Evolutionary conservation across 2,797 vertebrate species (phyloP).

Genomic region (Poliocrania exsul): DNA sequence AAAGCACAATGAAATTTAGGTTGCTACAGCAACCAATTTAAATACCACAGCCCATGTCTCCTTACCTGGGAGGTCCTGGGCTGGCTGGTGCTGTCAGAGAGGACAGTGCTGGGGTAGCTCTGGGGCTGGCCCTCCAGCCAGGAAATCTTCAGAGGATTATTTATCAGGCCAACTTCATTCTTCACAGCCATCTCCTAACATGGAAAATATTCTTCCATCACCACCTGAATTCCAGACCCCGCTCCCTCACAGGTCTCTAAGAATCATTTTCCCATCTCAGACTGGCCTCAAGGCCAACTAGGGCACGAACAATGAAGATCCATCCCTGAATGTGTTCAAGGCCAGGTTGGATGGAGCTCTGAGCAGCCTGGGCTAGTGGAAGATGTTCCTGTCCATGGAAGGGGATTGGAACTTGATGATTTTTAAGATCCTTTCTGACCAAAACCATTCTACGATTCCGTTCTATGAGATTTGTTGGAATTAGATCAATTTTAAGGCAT

Average conservation of each 20-base stretch:
- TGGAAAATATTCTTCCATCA: neutral
- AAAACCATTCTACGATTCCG: neutral
- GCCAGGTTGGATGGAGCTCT: neutral
- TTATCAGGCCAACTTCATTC: constrained; percentile 88
- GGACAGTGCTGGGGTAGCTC: neutral
- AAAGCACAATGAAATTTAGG: neutral
- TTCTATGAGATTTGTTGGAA: neutral
- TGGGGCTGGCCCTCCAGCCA: constrained; percentile 91
- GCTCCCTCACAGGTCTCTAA: neutral
- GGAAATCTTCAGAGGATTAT: constrained; percentile 90
- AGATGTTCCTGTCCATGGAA: neutral
- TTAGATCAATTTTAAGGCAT: neutral
- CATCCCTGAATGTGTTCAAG: neutral
- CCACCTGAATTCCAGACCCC: neutral
- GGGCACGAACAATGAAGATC: neutral
- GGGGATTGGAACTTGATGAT: neutral
- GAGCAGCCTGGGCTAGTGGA: neutral
- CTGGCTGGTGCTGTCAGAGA: constrained; percentile 34
- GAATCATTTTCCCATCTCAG: neutral
- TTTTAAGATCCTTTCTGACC: neutral
- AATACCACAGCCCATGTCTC: neutral
- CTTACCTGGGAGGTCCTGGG: constrained; percentile 82
- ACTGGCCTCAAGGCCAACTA: neutral
- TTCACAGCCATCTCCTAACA: constrained; percentile 90
- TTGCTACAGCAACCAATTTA: neutral